Conservation (phyloP, 2,888 invertebrate genomes). For the Thera britannica region DNA sequence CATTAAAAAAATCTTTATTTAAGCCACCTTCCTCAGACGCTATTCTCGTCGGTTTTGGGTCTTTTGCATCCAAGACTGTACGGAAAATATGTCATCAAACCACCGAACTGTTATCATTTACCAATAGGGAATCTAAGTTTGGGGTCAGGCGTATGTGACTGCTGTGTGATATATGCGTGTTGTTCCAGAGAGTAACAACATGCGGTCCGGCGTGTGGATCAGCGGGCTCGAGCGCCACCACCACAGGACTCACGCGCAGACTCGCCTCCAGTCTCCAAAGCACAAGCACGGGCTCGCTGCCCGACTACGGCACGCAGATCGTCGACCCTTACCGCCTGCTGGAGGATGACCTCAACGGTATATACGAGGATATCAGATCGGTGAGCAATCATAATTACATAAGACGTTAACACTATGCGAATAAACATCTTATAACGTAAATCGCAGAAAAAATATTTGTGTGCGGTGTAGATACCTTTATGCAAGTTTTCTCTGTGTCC, state of each 20-base stretch:
- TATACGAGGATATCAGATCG: constrained; percentile 94
- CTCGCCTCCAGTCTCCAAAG: constrained; percentile 89
- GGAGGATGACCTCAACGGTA: constrained; percentile 93
- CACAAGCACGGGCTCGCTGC: constrained; percentile 92
- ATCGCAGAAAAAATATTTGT: too few species aligned
- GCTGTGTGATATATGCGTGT: constrained; percentile 1
- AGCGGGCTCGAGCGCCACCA: constrained; percentile 55
- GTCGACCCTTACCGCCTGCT: constrained; percentile 94
- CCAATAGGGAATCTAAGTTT: too few species aligned
- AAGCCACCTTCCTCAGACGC: too few species aligned
- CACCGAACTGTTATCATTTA: too few species aligned
- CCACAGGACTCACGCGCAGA: constrained; percentile 68
- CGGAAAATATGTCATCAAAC: too few species aligned
- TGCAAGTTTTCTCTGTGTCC: too few species aligned
- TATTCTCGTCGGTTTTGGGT: too few species aligned
- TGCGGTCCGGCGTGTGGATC: constrained; percentile 74
- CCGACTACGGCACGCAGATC: constrained; percentile 88
- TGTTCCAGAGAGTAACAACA: constrained; percentile 75
- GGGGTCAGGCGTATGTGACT: not conserved
- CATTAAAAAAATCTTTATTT: too few species aligned
- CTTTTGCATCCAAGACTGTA: too few species aligned
- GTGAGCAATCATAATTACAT: constrained; percentile 73
- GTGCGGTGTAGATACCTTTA: too few species aligned
- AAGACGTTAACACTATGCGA: too few species aligned
- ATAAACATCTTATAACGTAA: too few species aligned